Evolutionary conservation across 2,888 invertebrate genomes (phyloP), one percentile per base, ranked within the genome.

Genomic region (Hyposoter didymator): DNA sequence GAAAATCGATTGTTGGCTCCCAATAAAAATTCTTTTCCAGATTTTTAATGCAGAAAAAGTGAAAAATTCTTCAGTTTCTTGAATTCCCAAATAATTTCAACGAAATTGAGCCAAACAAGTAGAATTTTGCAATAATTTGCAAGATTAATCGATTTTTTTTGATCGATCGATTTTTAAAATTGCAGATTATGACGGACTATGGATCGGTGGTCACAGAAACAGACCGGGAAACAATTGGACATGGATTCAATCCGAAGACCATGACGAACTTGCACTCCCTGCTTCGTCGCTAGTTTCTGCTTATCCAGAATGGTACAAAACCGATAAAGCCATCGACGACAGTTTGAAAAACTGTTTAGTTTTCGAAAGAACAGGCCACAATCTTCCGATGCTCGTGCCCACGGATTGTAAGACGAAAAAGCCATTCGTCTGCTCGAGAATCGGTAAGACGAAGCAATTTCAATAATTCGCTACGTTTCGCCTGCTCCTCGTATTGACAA

Each of bases 101-200:
- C 28, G 2, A 52, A 52, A 52, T 52, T 6, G 5, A 59, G 28
- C 14, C 14, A 28, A 28, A 0, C 6, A 59, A 28, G 5, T 14
- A 28, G 14, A 59, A 59, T 14, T 59, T 59, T 59, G 12, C 14
- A 5, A 28, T 12, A 14, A 12, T 59, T 59, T 5, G 2, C 28
- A 14, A 28, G 2, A 28, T 55, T 5, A 14, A 28, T 14, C 12
- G 0, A 22, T 49, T 70, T 59, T 8, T 7, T n/a, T 32, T 28
- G n/a, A n/a, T n/a, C n/a, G n/a, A n/a, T n/a, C n/a, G n/a, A n/a
- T n/a, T n/a, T n/a, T n/a, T n/a, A n/a, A n/a, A n/a, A 10, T 19
- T 28, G 14, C 49, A 89, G 89, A 83, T 69, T 89, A 89, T 85
- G 88, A 89, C 22, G 88, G 88, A 32, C 67, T 89, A 5, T 89